These are phyloP conservation scores for Dermochelys coriacea DNA, from an alignment of 2,797 vertebrate species.

Conservation along the genomic window DNA sequence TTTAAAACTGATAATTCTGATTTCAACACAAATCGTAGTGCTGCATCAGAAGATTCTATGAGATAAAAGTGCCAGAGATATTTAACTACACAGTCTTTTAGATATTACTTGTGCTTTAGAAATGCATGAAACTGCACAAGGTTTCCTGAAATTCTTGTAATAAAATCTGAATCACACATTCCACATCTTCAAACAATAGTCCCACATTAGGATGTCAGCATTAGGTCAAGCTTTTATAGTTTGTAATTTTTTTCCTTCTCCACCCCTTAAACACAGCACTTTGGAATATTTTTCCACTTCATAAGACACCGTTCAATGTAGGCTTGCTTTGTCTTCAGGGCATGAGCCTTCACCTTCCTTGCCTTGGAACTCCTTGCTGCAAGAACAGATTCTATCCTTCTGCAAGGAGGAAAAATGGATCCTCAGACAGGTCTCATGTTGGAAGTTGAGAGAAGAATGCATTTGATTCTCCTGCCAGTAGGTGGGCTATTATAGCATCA, in stretches of 20 bases:
- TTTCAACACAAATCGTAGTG: background rate
- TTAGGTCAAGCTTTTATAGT: slow-evolving; percentile 74
- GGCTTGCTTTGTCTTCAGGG: slow-evolving; percentile 37
- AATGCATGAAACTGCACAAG: too few species aligned
- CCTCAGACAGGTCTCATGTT: background rate
- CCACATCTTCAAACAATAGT: slow-evolving; percentile 76
- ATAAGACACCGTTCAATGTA: slow-evolving; percentile 44
- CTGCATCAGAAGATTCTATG: background rate
- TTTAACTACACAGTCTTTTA: background rate
- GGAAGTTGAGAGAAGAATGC: slow-evolving; percentile 41
- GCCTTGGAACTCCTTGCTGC: background rate
- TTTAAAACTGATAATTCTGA: background rate
- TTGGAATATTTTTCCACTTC: slow-evolving; percentile 50
- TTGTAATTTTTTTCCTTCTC: background rate
- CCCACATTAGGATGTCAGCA: slow-evolving; percentile 72
- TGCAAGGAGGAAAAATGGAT: background rate
- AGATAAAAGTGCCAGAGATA: background rate
- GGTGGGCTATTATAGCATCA: slow-evolving; percentile 70
- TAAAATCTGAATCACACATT: slow-evolving; percentile 70
- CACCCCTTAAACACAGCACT: background rate
- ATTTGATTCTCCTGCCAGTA: slow-evolving; percentile 41
- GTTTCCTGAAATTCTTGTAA: slow-evolving; percentile 70
- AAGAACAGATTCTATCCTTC: background rate
- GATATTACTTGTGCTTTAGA: slow-evolving; percentile 11
- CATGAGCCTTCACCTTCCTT: background rate